These are phyloP conservation scores for Arenaria interpres DNA, from an alignment of 2,113 vertebrate species.

Conservation along the genomic window DNA sequence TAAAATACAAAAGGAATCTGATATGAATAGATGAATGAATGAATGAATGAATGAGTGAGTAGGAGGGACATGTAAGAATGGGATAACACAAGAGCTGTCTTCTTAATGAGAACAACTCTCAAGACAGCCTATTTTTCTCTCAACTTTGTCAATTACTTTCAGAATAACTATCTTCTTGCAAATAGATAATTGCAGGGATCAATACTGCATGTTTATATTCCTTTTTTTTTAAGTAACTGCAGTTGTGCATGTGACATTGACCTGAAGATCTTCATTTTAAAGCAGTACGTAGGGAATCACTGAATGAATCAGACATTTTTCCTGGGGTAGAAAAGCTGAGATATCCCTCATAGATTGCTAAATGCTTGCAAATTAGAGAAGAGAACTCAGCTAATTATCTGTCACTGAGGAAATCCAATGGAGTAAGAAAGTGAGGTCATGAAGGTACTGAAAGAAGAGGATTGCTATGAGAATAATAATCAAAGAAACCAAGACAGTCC, in stretches of 20 bases:
- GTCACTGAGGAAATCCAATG: neutral
- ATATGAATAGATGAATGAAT: neutral
- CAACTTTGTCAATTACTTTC: neutral
- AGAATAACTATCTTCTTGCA: neutral
- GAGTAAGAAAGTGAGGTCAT: neutral
- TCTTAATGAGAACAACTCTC: neutral
- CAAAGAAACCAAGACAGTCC: neutral
- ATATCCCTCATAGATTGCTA: neutral
- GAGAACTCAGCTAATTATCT: neutral
- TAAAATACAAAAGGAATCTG: neutral
- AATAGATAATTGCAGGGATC: neutral
- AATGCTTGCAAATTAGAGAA: neutral
- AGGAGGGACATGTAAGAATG: neutral
- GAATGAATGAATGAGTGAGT: neutral
- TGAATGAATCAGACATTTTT: neutral
- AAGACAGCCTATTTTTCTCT: neutral
- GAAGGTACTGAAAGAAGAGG: neutral
- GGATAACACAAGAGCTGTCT: neutral
- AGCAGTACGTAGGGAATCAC: neutral
- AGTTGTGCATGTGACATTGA: neutral
- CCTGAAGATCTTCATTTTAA: neutral
- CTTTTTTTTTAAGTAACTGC: neutral
- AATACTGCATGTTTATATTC: neutral
- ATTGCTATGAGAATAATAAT: neutral
- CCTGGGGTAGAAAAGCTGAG: neutral